A percentile compares a stretch with the other conserved stretches of the same genome.
These are phyloP conservation scores for Menura novaehollandiae DNA, from an alignment of 2,113 vertebrate genomes.

Conservation along the genomic window DNA sequence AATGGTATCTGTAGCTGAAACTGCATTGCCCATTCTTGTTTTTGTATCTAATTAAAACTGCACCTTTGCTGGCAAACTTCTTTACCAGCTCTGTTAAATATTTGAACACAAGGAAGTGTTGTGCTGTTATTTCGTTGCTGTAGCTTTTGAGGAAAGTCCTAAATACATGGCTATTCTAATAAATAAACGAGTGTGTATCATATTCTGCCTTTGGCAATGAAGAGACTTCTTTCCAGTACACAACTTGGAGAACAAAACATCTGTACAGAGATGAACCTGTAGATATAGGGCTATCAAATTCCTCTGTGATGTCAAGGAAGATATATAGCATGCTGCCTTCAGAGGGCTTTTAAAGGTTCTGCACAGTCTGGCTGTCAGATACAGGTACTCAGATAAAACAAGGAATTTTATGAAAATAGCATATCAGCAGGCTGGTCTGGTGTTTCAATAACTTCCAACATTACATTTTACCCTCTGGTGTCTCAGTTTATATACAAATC, in stretches of 20 bases:
- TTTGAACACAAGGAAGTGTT: background rate
- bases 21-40: background rate
- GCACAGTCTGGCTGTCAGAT: background rate
- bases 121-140: background rate
- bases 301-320: background rate
- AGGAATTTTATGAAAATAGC: background rate
- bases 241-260: background rate
- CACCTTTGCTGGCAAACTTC: background rate
- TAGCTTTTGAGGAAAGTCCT: background rate
- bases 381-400: background rate
- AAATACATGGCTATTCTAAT: background rate
- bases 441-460: background rate
- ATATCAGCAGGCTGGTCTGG: background rate
- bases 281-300: background rate
- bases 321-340: background rate
- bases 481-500: background rate
- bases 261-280: background rate
- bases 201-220: background rate
- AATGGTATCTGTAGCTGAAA: background rate
- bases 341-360: background rate
- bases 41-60: constrained; percentile 1
- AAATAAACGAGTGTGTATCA: background rate
- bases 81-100: background rate
- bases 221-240: background rate
- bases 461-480: background rate